Evolutionary conservation across 1,140 invertebrate genomes (phyloP), one percentile per base, ranked within the genome.

Genomic region (Pseudomyrmex flavicornis): DNA sequence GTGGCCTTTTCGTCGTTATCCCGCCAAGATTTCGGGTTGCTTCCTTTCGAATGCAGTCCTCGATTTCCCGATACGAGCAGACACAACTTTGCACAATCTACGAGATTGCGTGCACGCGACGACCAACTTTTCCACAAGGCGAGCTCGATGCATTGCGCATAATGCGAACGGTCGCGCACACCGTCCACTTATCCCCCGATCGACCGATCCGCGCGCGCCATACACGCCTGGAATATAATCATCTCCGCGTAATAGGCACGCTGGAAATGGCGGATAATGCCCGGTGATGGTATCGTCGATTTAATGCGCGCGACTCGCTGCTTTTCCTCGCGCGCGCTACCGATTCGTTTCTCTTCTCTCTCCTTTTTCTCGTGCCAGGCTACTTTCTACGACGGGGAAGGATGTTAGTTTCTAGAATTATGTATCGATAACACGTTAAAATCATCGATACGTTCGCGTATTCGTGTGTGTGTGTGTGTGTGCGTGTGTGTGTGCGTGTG

Each of bases 51-150:
- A 88, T 88, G 83, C 76, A 69, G 56, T 65, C 22, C 75, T 85
- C 85, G 85, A 87, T 84, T 84, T 20, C 22, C 75, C 73, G 76
- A 85, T 85, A 88, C 86, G 83, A 59, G 65, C 56, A 87, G 79
- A 79, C 87, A 79, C 87, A 86, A 88, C 73, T 82, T 88, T 50
- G 84, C 83, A 68, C 83, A 88, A 88, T 87, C 87, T 82, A 56
- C 83, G 66, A 85, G 87, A 88, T 88, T 88, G 86, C 87, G 72
- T 75, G 86, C 85, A 20, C 54, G 75, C 82, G 66, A 56, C 62
- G 50, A 69, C 65, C 76, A 84, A 84, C 83, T 63, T 87, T 87
- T 79, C 54, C 66, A 44, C 56, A 48, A 35, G 44, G 15, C 20
- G 65, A 26, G 26, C 26, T 2, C 58, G 59, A 82, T 76, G 80